A percentile compares a stretch with the other conserved stretches of the same genome.
These are phyloP conservation scores for Neria commutata DNA, from an alignment of 2,888 invertebrate genomes.

Conservation along the genomic window DNA sequence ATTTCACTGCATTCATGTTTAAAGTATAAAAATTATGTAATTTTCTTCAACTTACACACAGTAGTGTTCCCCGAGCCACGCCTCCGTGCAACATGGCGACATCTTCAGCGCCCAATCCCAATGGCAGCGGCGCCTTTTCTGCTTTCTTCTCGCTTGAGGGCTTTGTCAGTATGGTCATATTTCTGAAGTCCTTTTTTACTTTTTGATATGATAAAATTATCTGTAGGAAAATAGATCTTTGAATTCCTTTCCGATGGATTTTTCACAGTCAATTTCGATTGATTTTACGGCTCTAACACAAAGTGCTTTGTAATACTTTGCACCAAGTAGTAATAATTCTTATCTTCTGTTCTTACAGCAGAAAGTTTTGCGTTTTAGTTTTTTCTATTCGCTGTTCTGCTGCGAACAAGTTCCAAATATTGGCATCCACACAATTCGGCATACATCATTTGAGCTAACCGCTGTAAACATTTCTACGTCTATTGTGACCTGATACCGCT, in stretches of 20 bases:
- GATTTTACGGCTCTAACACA: too few relatives aligned
- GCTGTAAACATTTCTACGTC: too few relatives aligned
- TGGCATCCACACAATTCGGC: too few relatives aligned
- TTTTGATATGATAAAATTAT: constrained; percentile 12
- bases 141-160: constrained; percentile 73
- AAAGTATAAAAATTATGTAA: neutral
- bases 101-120: constrained; percentile 61
- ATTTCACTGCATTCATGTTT: constrained; percentile 2
- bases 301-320: too few relatives aligned
- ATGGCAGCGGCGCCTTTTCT: constrained; percentile 70
- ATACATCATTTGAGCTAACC: too few relatives aligned
- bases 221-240: constrained; percentile 14
- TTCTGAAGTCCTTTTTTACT: constrained; percentile 32
- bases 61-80: constrained; percentile 39
- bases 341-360: too few relatives aligned
- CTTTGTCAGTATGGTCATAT: constrained; percentile 83
- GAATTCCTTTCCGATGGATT: constrained; percentile 20
- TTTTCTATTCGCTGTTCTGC: too few relatives aligned
- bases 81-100: constrained; percentile 42
- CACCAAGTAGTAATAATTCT: too few relatives aligned
- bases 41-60: constrained; percentile 55
- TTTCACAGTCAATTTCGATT: too few relatives aligned
- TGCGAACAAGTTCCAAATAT: too few relatives aligned
- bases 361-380: too few relatives aligned
- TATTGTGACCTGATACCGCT: too few relatives aligned